Conservation (phyloP, 1,140 invertebrate genomes). For the Aphelenchoides besseyi region DNA sequence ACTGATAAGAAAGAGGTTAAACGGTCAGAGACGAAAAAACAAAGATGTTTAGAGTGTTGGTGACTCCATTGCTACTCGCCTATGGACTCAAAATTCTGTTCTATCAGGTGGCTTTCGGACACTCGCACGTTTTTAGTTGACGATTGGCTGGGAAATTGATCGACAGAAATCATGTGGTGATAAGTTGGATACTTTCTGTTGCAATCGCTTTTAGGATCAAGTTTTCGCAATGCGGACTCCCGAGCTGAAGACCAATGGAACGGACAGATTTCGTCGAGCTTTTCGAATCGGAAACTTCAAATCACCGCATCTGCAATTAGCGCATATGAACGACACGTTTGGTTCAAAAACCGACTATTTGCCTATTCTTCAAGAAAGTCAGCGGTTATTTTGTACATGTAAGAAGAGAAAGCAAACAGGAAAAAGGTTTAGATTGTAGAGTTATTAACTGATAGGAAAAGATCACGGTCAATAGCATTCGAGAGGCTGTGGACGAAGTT, state of each 20-base stretch:
- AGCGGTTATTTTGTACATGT: background rate
- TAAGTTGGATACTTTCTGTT: background rate
- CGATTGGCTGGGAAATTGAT: background rate
- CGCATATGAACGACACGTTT: background rate
- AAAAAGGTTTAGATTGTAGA: background rate
- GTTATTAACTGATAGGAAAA: background rate
- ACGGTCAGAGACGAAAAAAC: too few species aligned
- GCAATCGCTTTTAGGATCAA: background rate
- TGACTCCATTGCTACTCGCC: too few species aligned
- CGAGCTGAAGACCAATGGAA: background rate
- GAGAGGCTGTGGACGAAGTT: background rate
- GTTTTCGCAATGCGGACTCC: background rate
- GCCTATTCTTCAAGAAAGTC: background rate
- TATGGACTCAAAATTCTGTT: slow-evolving; percentile 1
- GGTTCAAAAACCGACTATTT: background rate
- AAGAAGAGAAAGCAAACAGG: background rate
- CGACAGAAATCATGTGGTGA: background rate
- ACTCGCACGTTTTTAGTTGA: background rate
- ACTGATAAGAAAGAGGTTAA: too few species aligned
- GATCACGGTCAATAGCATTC: background rate
- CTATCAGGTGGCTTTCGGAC: background rate
- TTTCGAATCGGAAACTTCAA: background rate
- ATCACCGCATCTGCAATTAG: background rate
- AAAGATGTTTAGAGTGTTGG: too few species aligned
- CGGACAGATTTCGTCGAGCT: background rate